phyloP scores from a whole-genome alignment of 2,888 invertebrate genomes.

The Cordilura impudica region DNA sequence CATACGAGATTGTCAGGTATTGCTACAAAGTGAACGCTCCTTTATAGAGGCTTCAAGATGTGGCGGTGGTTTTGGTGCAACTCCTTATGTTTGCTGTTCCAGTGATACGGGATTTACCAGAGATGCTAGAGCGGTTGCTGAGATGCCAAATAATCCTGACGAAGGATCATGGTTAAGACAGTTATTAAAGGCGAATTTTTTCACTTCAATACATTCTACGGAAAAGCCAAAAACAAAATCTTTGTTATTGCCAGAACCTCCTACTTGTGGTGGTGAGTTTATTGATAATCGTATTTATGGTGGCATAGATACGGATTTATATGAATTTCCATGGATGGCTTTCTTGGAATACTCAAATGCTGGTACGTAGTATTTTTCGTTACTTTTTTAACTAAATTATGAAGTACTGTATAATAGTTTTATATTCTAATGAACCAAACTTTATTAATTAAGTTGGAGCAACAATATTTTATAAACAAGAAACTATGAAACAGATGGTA shows the following conservation, averaged over 20 bases:
- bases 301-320: slow-evolving; percentile 80
- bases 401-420: not conserved
- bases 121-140: not conserved
- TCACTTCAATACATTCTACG: slow-evolving; percentile 1
- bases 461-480: too few relatives aligned
- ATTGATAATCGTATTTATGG: slow-evolving; percentile 81
- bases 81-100: slow-evolving; percentile 74
- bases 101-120: slow-evolving; percentile 71
- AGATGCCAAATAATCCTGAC: not conserved
- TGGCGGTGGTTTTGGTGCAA: slow-evolving; percentile 65
- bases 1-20: slow-evolving; percentile 72
- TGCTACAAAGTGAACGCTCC: slow-evolving; percentile 67
- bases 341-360: slow-evolving; percentile 80
- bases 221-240: slow-evolving; percentile 26
- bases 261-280: slow-evolving; percentile 74
- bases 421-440: not conserved
- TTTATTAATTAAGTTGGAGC: not conserved
- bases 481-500: too few relatives aligned
- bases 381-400: not conserved
- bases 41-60: slow-evolving; percentile 73
- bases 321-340: slow-evolving; percentile 85
- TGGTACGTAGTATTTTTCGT: slow-evolving; percentile 65
- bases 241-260: slow-evolving; percentile 68
- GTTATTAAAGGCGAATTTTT: slow-evolving; percentile 29
- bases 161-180: slow-evolving; percentile 23